Percentiles rank a stretch among this genome's conserved stretches.
Evolutionary conservation across 2,888 invertebrate genomes (phyloP).

Genomic region (Drosophila subsilvestris): DNA sequence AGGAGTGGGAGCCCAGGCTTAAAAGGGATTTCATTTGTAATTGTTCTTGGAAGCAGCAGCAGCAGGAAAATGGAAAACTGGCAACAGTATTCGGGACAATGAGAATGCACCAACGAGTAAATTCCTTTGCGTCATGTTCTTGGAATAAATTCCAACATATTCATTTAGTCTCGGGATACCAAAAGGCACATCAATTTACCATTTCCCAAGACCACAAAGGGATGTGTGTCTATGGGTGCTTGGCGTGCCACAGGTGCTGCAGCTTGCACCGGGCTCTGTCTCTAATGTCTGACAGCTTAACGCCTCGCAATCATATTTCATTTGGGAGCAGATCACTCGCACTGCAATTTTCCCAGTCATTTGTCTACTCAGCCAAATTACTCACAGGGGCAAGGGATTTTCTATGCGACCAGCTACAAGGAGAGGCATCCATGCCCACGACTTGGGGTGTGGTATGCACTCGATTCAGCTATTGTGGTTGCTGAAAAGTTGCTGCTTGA

Average conservation of each 20-base stretch:
- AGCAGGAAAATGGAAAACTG: neutral
- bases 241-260: neutral
- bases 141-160: slow-evolving; percentile 61
- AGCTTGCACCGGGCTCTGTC: neutral
- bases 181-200: slow-evolving; percentile 41
- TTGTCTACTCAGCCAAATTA: slow-evolving; percentile 43
- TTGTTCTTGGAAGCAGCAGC: slow-evolving; percentile 26
- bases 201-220: slow-evolving; percentile 14
- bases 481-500: slow-evolving; percentile 59
- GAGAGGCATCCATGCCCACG: neutral
- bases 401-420: slow-evolving; percentile 2
- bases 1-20: slow-evolving; percentile 20
- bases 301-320: slow-evolving; percentile 45
- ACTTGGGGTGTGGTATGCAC: slow-evolving; percentile 8
- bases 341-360: slow-evolving; percentile 33
- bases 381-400: neutral
- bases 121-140: slow-evolving; percentile 51
- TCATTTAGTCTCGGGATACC: slow-evolving; percentile 51
- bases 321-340: slow-evolving; percentile 26
- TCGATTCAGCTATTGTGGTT: slow-evolving; percentile 24
- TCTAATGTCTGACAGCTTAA: slow-evolving; percentile 43
- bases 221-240: neutral
- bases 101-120: slow-evolving; percentile 6
- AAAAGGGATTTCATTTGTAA: slow-evolving; percentile 13
- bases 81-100: slow-evolving; percentile 10